Conservation (phyloP, 2,888 invertebrate species). For the Andrena hattorfiana region DNA sequence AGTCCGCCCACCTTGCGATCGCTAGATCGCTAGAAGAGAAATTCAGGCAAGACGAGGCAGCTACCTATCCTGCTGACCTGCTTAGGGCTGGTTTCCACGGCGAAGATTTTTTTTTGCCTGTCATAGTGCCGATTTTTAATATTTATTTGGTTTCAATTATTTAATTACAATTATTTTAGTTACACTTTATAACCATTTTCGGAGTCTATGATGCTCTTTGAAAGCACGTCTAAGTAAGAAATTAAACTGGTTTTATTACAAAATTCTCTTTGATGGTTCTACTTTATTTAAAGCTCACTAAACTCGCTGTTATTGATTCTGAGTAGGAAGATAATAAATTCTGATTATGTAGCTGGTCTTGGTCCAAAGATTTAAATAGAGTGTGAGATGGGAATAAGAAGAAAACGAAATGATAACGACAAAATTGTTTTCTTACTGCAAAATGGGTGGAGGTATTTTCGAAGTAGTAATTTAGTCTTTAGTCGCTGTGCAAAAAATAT, state of each 20-base stretch:
- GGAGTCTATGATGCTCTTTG: too few relatives aligned
- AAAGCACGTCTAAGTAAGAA: too few relatives aligned
- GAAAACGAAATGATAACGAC: background rate
- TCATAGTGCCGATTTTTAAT: background rate
- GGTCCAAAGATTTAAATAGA: too few relatives aligned
- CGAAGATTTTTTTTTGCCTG: background rate
- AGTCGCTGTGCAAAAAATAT: constrained; percentile 8
- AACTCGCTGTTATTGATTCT: too few relatives aligned
- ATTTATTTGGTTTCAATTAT: too few relatives aligned
- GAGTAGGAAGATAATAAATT: too few relatives aligned
- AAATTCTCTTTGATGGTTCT: too few relatives aligned
- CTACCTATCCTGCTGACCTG: background rate
- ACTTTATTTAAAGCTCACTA: too few relatives aligned
- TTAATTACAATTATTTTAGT: too few relatives aligned
- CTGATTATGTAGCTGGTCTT: too few relatives aligned
- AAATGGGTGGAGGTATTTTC: background rate
- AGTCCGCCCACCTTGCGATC: constrained; percentile 4
- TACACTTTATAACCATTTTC: too few relatives aligned
- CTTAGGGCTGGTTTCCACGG: background rate
- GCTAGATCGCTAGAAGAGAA: background rate
- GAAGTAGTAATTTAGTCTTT: constrained; percentile 10
- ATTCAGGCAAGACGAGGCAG: background rate
- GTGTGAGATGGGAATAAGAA: background rate
- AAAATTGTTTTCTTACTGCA: background rate
- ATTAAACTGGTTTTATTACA: too few relatives aligned